phyloP scores from a whole-genome alignment of 2,888 invertebrate species.

The Apamea crenata region DNA sequence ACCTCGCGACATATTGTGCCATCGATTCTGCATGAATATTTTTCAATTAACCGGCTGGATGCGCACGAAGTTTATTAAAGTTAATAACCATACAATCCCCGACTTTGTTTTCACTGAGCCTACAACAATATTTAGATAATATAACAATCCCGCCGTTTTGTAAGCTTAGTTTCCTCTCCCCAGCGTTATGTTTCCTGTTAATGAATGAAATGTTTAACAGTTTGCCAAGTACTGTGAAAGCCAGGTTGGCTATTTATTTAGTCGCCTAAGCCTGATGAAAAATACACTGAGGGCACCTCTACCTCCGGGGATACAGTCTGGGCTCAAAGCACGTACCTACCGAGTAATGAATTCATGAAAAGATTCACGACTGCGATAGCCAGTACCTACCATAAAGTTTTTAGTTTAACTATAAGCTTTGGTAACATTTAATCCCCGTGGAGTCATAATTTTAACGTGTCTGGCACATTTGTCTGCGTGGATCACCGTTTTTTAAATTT shows the following conservation, averaged over 20 bases:
- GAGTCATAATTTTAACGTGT: slow-evolving; percentile 16
- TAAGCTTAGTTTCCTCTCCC: slow-evolving; percentile 73
- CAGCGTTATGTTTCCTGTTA: slow-evolving; percentile 69
- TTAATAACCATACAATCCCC: slow-evolving; percentile 69
- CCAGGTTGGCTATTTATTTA: slow-evolving; percentile 62
- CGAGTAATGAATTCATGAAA: slow-evolving; percentile 62
- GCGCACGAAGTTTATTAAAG: slow-evolving; percentile 71
- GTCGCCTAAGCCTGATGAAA: slow-evolving; percentile 63
- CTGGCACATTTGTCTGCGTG: slow-evolving; percentile 27
- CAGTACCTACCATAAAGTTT: slow-evolving; percentile 26
- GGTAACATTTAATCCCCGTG: slow-evolving; percentile 10
- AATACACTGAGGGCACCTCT: slow-evolving; percentile 53
- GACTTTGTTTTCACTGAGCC: slow-evolving; percentile 60
- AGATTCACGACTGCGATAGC: slow-evolving; percentile 40
- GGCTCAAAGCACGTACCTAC: slow-evolving; percentile 32
- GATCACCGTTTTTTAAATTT: slow-evolving; percentile 10
- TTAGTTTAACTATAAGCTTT: slow-evolving; percentile 33
- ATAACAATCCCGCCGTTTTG: slow-evolving; percentile 66
- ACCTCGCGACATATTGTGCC: slow-evolving; percentile 61
- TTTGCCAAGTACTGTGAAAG: slow-evolving; percentile 57
- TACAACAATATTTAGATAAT: slow-evolving; percentile 66
- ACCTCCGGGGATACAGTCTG: slow-evolving; percentile 37
- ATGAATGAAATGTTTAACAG: slow-evolving; percentile 69
- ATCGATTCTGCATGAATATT: slow-evolving; percentile 71
- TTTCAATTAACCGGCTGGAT: slow-evolving; percentile 76